Evolutionary conservation across 2,113 vertebrate species (phyloP), one percentile per base, ranked within the genome.

Genomic region (Sylvia atricapilla): DNA sequence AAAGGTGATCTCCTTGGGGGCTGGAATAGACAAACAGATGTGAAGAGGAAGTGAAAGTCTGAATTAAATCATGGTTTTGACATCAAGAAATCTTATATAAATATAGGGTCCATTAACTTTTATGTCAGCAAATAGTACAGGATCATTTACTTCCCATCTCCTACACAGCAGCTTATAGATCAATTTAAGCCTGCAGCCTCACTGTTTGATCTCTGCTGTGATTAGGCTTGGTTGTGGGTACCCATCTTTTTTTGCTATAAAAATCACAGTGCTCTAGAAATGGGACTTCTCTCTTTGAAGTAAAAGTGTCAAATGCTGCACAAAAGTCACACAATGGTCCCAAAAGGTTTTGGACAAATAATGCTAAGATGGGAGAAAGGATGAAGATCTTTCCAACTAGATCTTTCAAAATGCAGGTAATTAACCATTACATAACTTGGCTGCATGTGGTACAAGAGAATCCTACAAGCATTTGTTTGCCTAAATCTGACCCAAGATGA

Each of bases 1-100:
- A 97, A 99, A 99, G 7, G 98, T 98, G 94, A 99, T 98, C 87
- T 98, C 97, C 6, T 98, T 98, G 37, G 99, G 98, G 93, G 99
- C 99, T 99, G 97, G 43, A 97, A 96, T 0, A 81, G 33, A 89
- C 30, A 95, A 83, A 93, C 14, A 97, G 37, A 58, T 35, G 62
- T 46, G 79, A 87, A 74, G 23, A 92, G 37, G 28, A 58, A 62
- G 64, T 28, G 78, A 95, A 46, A 66, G 56, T 69, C 49, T 94
- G 64, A 78, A 91, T 78, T 76, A 86, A 90, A 75, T 16, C 1
- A 6, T 33, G 17, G 23, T 67, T 90, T 92, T 78, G 58, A 92
- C 89, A 95, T 63, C 41, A 89, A 89, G 59, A 88, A 94, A 87
- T 94, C 79, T 87, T 89, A 86, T 28, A 92, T 67, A 84, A 96